Conservation (phyloP, 92 coral and sea anemone species). For the Phenganax stokvisi region DNA sequence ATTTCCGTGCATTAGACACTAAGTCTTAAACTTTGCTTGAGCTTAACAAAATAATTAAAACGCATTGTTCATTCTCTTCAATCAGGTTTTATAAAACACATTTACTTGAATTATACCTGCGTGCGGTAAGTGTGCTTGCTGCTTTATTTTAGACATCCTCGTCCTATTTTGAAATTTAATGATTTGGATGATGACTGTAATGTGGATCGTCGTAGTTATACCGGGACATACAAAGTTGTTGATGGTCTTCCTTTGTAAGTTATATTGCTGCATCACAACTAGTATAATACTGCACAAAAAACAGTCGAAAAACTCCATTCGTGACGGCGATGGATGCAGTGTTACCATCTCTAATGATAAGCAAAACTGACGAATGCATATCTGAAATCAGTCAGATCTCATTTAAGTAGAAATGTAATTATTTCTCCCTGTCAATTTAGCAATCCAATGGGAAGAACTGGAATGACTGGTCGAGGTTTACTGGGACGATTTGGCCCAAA, state of each 20-base stretch:
- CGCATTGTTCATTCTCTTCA: no score
- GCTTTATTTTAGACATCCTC: constrained; percentile 38
- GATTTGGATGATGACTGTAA: constrained; percentile 58
- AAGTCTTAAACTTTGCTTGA: no score
- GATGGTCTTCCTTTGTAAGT: constrained; percentile 84
- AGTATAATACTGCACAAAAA: not conserved
- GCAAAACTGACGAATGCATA: not conserved
- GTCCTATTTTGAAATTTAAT: constrained; percentile 70
- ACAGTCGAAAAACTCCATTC: no score
- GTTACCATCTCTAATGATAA: no score
- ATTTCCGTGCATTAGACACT: no score
- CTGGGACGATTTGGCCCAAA: constrained; percentile 94
- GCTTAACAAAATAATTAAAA: no score
- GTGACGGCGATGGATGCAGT: no score
- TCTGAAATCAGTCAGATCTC: not conserved
- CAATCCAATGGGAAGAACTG: constrained; percentile 98
- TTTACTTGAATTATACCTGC: no score
- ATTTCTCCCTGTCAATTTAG: constrained; percentile 35
- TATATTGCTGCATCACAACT: not conserved
- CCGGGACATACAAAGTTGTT: constrained; percentile 63
- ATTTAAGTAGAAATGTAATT: no score
- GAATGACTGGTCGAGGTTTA: constrained; percentile 80
- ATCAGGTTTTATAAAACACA: no score
- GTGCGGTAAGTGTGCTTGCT: not conserved
- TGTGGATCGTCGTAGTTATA: constrained; percentile 86